Percentiles rank a stretch among this genome's conserved stretches.
These are phyloP conservation scores for Sitobion miscanthi DNA, from an alignment of 1,140 invertebrate genomes.

Conservation along the genomic window DNA sequence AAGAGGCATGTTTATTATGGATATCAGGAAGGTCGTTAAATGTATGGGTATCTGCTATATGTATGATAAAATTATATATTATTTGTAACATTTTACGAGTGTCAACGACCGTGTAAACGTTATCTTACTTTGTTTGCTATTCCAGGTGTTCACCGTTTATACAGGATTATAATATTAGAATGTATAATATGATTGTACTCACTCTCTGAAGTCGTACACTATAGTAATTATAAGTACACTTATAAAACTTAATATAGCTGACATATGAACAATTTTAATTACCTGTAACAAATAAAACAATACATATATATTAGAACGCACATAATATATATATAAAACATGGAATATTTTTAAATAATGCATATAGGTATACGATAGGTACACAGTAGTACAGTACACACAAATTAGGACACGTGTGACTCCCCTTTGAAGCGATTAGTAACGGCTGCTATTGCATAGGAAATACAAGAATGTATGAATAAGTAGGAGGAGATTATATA, in stretches of 20 bases:
- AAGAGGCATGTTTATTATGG: background rate
- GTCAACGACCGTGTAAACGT: constrained; percentile 31
- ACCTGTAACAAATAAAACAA: constrained; percentile 42
- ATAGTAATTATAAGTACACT: too few relatives aligned
- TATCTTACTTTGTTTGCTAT: constrained; percentile 32
- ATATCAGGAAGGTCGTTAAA: background rate
- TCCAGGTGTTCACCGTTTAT: constrained; percentile 22
- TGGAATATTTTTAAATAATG: background rate
- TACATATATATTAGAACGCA: background rate
- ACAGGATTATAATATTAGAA: constrained; percentile 30
- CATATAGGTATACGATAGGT: too few relatives aligned
- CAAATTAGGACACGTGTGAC: background rate
- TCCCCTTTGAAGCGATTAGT: constrained; percentile 14
- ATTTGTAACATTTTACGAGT: background rate
- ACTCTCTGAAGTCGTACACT: background rate
- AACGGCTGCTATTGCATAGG: background rate
- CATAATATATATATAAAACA: background rate
- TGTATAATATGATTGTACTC: background rate
- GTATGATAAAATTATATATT: background rate
- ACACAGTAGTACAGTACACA: background rate
- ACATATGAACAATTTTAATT: constrained; percentile 21
- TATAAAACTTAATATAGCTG: background rate
- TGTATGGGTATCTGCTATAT: background rate
- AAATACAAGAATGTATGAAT: background rate
- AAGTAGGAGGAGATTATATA: background rate